Evolutionary conservation across 2,797 vertebrate species (phyloP), one percentile per base, ranked within the genome.

Genomic region (Gorsachius magnificus): DNA sequence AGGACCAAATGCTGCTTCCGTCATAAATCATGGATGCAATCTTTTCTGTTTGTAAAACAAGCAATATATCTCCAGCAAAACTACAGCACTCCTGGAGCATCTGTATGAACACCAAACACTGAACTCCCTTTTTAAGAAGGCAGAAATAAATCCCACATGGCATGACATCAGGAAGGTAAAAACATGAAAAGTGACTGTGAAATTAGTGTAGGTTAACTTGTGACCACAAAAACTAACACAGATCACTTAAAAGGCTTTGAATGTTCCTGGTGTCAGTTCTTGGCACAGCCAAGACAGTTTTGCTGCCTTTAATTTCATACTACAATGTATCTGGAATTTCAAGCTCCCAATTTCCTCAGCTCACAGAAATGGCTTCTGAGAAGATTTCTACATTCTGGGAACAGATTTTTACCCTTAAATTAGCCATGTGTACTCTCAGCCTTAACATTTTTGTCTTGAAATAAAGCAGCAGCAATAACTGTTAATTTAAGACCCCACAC

Each of bases 331-430:
- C 33, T 43, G 16, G 54, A 87, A 86, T 87, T 76, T 85, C 66
- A 89, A 46, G 10, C 29, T 93, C 29, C 45, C 38, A 54, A 16
- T 75, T 87, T 88, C 38, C 46, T 90, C 60, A 91, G 58, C 43
- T 88, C 54, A 91, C 41, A 95, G 48, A 81, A 94, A 91, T 18
- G 36, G 54, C 22, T 96, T 95, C 71, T 29, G 41, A 94, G 72
- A 88, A 19, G 22, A 93, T 48, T 82, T 81, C 81, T 58, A 43
- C 19, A 51, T 70, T 79, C 48, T 68, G 41, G 48, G 48, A 94
- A 92, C 48, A 89, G 53, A 89, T 54, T 90, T 93, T 82, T 88
- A 83, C 65, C 13, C 61, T 85, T 83, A 86, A 89, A 89, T 76
- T 76, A 95, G 33, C 48, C n/a, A 85, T 22, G 57, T 6, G 2